A percentile compares a stretch with the other conserved stretches of the same genome.
phyloP scores from a whole-genome alignment of 2,797 vertebrate species.

The Crax fasciolata region DNA sequence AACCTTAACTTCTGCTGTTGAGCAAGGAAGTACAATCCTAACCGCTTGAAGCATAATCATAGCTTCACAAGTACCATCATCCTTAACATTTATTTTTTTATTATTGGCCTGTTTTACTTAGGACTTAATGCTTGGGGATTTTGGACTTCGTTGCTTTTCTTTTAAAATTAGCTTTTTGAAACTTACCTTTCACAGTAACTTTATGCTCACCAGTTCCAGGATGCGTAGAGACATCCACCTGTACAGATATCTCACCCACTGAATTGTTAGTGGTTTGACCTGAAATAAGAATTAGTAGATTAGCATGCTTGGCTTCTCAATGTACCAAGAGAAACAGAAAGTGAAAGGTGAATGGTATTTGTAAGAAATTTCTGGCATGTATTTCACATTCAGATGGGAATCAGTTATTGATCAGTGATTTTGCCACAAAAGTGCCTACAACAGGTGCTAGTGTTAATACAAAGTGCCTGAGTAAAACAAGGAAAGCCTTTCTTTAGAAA shows the following conservation, averaged over 20 bases:
- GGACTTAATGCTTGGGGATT: background rate
- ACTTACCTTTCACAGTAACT: slow-evolving; percentile 93
- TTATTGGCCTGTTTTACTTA: background rate
- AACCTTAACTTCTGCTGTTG: background rate
- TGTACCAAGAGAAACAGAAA: background rate
- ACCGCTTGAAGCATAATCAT: background rate
- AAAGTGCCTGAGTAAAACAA: background rate
- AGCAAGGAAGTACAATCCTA: background rate
- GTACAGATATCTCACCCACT: slow-evolving; percentile 94
- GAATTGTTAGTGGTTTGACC: slow-evolving; percentile 90
- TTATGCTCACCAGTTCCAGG: slow-evolving; percentile 97
- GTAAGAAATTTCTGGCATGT: background rate
- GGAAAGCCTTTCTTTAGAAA: background rate
- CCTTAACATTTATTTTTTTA: background rate
- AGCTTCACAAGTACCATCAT: background rate
- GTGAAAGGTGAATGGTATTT: background rate
- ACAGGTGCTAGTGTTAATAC: background rate
- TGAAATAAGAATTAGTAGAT: slow-evolving; percentile 73
- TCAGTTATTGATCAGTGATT: background rate
- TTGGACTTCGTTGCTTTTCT: background rate
- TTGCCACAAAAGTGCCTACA: background rate
- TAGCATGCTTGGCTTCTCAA: background rate
- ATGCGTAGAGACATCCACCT: slow-evolving; percentile 93
- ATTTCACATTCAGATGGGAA: background rate
- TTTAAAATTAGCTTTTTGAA: background rate